phyloP scores from a whole-genome alignment of 2,797 vertebrate species.

The Bovichtus diacanthus region DNA sequence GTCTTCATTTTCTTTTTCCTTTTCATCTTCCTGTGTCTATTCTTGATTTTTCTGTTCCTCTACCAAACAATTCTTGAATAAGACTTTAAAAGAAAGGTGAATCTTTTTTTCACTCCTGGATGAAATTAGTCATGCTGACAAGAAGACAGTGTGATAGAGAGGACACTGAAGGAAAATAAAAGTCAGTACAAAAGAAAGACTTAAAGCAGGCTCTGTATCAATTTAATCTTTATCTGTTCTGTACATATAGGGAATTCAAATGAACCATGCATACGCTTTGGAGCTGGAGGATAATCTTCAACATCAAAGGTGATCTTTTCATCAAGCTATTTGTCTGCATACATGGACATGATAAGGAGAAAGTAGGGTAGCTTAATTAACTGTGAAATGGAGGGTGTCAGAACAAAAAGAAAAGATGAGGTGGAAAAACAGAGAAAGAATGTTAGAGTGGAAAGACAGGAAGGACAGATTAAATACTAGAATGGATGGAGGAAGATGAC shows the following conservation, averaged over 20 bases:
- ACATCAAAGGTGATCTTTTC: conserved; percentile 41
- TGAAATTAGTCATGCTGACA: conserved; percentile 53
- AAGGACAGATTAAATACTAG: conserved; percentile 2
- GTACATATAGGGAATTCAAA: conserved; percentile 10
- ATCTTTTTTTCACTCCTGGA: conserved; percentile 18
- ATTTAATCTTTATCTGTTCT: conserved; percentile 49
- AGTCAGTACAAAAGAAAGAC: conserved; percentile 37
- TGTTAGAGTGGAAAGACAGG: neutral
- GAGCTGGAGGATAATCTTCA: conserved; percentile 21
- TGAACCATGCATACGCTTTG: conserved; percentile 1
- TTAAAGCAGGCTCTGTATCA: conserved; percentile 19
- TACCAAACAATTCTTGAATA: conserved; percentile 27
- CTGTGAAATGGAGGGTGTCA: conserved; percentile 11
- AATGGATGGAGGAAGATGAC: neutral
- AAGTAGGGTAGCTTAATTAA: conserved; percentile 16
- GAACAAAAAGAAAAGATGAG: conserved; percentile 9
- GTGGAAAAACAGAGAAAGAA: neutral
- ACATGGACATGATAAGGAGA: conserved; percentile 11
- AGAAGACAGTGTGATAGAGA: conserved; percentile 41
- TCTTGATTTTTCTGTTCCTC: conserved; percentile 18
- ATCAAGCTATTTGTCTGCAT: conserved; percentile 20
- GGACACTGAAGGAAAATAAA: conserved; percentile 37
- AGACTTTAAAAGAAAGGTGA: conserved; percentile 35
- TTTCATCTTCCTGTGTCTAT: conserved; percentile 10
- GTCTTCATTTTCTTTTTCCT: conserved; percentile 40